Percentiles rank a stretch among this genome's conserved stretches.
Evolutionary conservation across 2,797 vertebrate genomes (phyloP).

Genomic region (Novumbra hubbsi): DNA sequence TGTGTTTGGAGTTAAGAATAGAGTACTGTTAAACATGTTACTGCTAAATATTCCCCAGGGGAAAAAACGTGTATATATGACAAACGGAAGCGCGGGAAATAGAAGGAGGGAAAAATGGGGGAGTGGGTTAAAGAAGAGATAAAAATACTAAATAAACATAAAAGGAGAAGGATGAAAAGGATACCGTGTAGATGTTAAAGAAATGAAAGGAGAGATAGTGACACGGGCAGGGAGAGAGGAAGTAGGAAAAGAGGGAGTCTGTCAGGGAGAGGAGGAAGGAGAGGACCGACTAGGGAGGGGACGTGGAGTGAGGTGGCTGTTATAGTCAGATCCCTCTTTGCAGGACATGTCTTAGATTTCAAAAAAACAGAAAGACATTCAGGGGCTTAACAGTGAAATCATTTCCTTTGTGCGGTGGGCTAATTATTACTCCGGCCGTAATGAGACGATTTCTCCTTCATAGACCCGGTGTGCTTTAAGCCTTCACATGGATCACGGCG

Average conservation of each 20-base stretch:
- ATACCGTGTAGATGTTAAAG: not conserved
- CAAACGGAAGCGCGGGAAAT: slow-evolving; percentile 46
- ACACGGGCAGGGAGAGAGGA: slow-evolving; percentile 11
- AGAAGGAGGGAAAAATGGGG: not conserved
- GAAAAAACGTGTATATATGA: slow-evolving; percentile 70
- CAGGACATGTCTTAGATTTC: slow-evolving; percentile 66
- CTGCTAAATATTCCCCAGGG: slow-evolving; percentile 76
- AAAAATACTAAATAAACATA: slow-evolving; percentile 20
- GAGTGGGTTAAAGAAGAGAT: slow-evolving; percentile 7
- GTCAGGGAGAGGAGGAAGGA: not conserved
- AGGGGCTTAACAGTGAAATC: slow-evolving; percentile 48
- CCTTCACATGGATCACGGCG: slow-evolving; percentile 50
- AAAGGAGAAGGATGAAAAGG: slow-evolving; percentile 12
- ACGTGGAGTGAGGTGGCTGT: not conserved
- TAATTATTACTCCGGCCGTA: slow-evolving; percentile 52
- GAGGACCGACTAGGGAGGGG: not conserved
- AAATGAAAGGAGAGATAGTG: not conserved
- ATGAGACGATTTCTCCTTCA: slow-evolving; percentile 46
- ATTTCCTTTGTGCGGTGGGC: slow-evolving; percentile 49
- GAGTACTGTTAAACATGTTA: slow-evolving; percentile 77
- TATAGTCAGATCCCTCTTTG: not conserved
- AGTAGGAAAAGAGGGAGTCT: not conserved
- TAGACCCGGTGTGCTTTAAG: slow-evolving; percentile 28
- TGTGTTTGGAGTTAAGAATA: slow-evolving; percentile 53
- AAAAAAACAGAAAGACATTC: slow-evolving; percentile 42